Evolutionary conservation across 2,113 vertebrate genomes (phyloP).

Genomic region (Aleadryas rufinucha): DNA sequence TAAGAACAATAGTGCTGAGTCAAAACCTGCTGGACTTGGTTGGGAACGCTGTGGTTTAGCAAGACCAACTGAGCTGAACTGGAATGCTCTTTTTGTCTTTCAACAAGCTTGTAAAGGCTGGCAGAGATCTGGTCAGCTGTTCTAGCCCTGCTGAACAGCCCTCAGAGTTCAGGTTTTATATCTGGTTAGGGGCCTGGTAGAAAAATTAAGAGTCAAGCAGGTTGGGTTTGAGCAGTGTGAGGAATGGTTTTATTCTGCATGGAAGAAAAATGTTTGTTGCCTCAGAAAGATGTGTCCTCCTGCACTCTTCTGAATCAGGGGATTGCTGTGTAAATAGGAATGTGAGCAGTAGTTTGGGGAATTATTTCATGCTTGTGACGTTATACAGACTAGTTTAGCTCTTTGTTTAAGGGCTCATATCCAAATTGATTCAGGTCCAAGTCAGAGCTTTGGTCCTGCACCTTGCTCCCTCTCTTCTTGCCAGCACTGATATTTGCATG

Average conservation of each 20-base stretch:
- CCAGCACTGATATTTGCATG: not conserved
- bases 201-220: not conserved
- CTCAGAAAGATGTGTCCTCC: not conserved
- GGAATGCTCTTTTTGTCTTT: constrained; percentile 34
- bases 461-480: not conserved
- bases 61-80: constrained; percentile 11
- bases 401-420: not conserved
- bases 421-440: not conserved
- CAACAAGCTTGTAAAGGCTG: not conserved
- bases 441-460: not conserved
- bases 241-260: not conserved
- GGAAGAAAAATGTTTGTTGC: not conserved
- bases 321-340: not conserved
- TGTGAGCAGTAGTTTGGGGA: not conserved
- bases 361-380: not conserved
- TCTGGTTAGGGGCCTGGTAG: not conserved
- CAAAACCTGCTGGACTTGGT: constrained; percentile 28
- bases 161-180: not conserved
- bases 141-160: not conserved
- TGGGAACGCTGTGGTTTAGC: constrained; percentile 31
- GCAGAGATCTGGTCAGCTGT: constrained; percentile 39
- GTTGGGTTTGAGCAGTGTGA: not conserved
- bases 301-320: not conserved
- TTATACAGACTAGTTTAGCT: not conserved
- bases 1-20: not conserved